A percentile compares a stretch with the other conserved stretches of the same genome.
phyloP scores from a whole-genome alignment of 2,113 vertebrate species.

The Actinemys pallida region DNA sequence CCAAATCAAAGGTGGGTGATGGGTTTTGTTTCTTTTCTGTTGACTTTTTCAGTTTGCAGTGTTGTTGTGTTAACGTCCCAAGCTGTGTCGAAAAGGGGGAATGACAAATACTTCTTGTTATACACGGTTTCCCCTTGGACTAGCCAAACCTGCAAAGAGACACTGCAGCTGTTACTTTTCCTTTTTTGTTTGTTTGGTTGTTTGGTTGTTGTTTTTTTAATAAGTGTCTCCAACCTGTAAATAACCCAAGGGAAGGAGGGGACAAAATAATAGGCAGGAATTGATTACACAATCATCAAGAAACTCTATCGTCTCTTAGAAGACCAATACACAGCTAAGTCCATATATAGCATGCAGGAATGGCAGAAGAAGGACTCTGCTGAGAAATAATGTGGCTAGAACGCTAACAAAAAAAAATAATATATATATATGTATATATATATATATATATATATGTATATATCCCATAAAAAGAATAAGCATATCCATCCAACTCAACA shows the following conservation, averaged over 20 bases:
- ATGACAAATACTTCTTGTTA: neutral
- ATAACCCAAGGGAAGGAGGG: constrained; percentile 32
- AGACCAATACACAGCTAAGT: constrained; percentile 81
- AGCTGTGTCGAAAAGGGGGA: neutral
- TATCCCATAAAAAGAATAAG: constrained; percentile 79
- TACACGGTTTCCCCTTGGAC: neutral
- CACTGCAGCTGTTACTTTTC: constrained; percentile 36
- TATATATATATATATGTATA: constrained; percentile 76
- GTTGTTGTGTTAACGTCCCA: neutral
- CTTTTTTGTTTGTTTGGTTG: neutral
- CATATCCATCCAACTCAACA: constrained; percentile 66
- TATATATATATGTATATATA: constrained; percentile 69
- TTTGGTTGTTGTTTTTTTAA: constrained; percentile 9
- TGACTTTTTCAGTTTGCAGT: constrained; percentile 15
- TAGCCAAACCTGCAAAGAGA: constrained; percentile 48
- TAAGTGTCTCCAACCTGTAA: constrained; percentile 70
- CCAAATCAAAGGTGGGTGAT: neutral
- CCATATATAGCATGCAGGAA: constrained; percentile 85
- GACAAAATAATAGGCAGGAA: constrained; percentile 59
- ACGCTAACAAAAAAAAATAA: constrained; percentile 75
- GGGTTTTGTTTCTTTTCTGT: neutral
- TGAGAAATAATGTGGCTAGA: constrained; percentile 78
- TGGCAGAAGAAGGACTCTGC: constrained; percentile 78
- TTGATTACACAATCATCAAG: constrained; percentile 72
- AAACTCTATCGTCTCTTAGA: constrained; percentile 72